Base-by-base conservation (phyloP, 1,140 invertebrate genomes). In the Drosophila cardini region DNA sequence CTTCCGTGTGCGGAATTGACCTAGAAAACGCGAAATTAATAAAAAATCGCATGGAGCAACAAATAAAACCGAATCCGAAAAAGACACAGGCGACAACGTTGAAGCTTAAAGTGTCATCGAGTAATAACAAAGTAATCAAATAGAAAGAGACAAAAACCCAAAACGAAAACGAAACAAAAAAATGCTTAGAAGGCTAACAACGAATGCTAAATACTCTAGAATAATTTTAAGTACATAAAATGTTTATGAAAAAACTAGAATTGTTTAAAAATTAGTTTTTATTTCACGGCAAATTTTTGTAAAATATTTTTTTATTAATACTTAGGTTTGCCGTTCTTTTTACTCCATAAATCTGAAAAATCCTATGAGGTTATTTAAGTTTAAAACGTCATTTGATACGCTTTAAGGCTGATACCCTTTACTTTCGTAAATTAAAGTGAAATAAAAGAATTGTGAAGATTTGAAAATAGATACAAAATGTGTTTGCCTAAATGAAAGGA, bases 1-100 rank as follows among this genome's bases (percentile, higher is more conserved):
- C 73, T 87, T 87, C 84, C 73, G 80, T 83, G 67, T 89, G 76
- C 60, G 64, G 67, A 87, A 83, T 76, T 87, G 84, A 87, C 84
- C 84, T 74, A 87, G 73, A 87, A 87, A 87, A 82, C 53, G 76
- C 61, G 64, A 77, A 87, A 82, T 72, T 77, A 83, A 87, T 77
- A 87, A 79, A 82, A 82, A 82, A 65, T 67, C 55, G 62, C 56
- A 52, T 52, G 45, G 43, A 60, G 40, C 48, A 53, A 71, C 52
- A 70, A 72, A 72, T 48, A 75, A 71, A 26, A 67, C 45, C 10
- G 40, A 70, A 62, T 57, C 34, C 67, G 55, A 43, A 61, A 45
- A 36, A 61, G 53, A 36, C 43, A 36, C 67, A 58, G 63, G 61
- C 48, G 68, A 48, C 60, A 43, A 63, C 60, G 62, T 53, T 40